These are phyloP conservation scores for Andricus curvator DNA, from an alignment of 2,888 invertebrate genomes.

Conservation along the genomic window DNA sequence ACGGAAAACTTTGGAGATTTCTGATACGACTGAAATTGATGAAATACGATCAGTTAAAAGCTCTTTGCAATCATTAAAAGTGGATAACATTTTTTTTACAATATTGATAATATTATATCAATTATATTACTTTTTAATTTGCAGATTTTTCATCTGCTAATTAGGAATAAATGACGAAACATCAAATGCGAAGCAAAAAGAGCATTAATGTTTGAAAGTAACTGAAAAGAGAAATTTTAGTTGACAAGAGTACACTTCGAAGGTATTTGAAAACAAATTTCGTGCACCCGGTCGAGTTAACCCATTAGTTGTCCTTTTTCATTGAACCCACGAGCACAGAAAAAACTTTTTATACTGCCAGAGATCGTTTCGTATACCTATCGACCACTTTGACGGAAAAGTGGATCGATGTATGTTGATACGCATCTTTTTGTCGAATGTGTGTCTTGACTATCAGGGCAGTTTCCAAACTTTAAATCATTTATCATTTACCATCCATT, in stretches of 20 bases:
- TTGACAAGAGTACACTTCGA: not conserved
- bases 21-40: too few relatives aligned
- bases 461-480: not conserved
- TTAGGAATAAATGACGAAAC: too few relatives aligned
- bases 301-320: not conserved
- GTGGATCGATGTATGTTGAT: slow-evolving; percentile 1
- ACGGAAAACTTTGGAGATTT: too few relatives aligned
- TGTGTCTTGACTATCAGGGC: not conserved
- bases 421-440: slow-evolving; percentile 8
- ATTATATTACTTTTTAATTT: too few relatives aligned
- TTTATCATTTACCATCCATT: not conserved
- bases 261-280: slow-evolving; percentile 29
- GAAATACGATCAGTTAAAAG: too few relatives aligned
- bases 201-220: not conserved
- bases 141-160: too few relatives aligned
- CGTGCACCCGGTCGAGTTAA: not conserved
- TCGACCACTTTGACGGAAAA: not conserved
- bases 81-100: too few relatives aligned
- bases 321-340: not conserved
- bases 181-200: not conserved
- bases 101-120: too few relatives aligned
- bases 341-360: slow-evolving; percentile 20
- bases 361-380: slow-evolving; percentile 3
- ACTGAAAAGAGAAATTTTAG: slow-evolving; percentile 1
- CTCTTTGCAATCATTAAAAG: too few relatives aligned